These are phyloP conservation scores for Tachycineta bicolor DNA, from an alignment of 2,113 vertebrate genomes.

Conservation along the genomic window DNA sequence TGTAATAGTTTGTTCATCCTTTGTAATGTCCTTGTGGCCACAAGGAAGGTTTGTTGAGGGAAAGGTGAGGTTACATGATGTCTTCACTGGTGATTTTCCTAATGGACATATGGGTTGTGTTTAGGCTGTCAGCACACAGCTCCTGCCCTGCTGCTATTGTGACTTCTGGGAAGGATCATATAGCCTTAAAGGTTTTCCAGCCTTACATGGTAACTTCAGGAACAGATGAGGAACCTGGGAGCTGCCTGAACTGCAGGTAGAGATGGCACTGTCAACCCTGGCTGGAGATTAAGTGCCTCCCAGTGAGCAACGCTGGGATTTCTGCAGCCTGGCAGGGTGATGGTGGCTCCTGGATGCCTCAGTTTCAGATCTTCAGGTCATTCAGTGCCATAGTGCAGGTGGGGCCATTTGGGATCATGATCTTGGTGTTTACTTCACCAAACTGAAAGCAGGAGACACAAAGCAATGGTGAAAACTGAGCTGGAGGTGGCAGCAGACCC, in stretches of 20 bases:
- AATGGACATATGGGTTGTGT: background rate
- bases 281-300: background rate
- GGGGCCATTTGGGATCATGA: background rate
- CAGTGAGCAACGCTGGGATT: background rate
- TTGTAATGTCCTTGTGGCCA: background rate
- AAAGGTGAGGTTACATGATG: background rate
- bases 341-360: background rate
- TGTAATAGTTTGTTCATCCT: background rate
- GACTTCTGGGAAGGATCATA: background rate
- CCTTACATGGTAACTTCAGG: background rate
- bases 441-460: rapidly evolving
- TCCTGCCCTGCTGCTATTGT: rapidly evolving
- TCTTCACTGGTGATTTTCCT: background rate
- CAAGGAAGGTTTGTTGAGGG: background rate
- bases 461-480: constrained; percentile 29
- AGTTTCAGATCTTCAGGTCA: background rate
- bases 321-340: background rate
- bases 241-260: background rate
- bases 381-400: background rate
- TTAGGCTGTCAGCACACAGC: background rate
- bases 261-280: background rate
- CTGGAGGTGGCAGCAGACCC: constrained; percentile 63
- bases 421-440: background rate
- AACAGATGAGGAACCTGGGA: background rate
- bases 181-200: background rate